Percentiles rank a stretch among this genome's conserved stretches.
These are phyloP conservation scores for Drosophila repletoides DNA, from an alignment of 1,140 invertebrate species.

Conservation along the genomic window DNA sequence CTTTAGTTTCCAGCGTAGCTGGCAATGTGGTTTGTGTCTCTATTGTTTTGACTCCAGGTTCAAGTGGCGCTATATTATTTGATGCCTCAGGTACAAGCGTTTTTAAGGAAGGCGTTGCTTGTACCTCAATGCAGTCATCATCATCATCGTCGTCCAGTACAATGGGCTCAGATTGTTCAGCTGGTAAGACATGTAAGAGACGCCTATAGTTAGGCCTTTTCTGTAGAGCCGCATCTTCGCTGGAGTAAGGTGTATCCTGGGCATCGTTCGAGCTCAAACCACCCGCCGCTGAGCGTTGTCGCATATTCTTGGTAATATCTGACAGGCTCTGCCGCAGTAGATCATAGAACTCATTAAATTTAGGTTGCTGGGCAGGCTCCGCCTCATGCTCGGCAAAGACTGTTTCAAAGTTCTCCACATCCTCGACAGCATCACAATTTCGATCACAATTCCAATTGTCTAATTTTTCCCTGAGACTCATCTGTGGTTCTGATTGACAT, in stretches of 20 bases:
- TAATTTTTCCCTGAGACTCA: slow-evolving; percentile 68
- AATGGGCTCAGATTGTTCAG: slow-evolving; percentile 38
- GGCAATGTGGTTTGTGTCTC: slow-evolving; percentile 24
- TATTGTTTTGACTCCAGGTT: slow-evolving; percentile 6
- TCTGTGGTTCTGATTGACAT: slow-evolving; percentile 62
- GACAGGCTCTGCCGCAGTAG: slow-evolving; percentile 25
- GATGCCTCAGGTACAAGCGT: slow-evolving; percentile 47
- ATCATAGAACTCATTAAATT: slow-evolving; percentile 54
- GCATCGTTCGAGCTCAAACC: neutral
- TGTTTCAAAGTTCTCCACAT: slow-evolving; percentile 68
- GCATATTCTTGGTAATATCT: slow-evolving; percentile 5
- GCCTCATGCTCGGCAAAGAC: slow-evolving; percentile 52
- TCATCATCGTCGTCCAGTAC: slow-evolving; percentile 58
- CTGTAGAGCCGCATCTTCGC: slow-evolving; percentile 12
- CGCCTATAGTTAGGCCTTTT: slow-evolving; percentile 42
- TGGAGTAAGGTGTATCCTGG: slow-evolving; percentile 29
- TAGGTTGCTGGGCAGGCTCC: slow-evolving; percentile 9
- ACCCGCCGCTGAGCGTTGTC: neutral
- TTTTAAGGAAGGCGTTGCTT: slow-evolving; percentile 24
- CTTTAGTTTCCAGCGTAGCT: slow-evolving; percentile 12
- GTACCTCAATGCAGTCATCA: slow-evolving; percentile 56
- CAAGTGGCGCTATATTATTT: neutral
- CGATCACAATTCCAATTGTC: slow-evolving; percentile 49
- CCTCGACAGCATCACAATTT: slow-evolving; percentile 63
- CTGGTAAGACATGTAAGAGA: slow-evolving; percentile 17